These are phyloP conservation scores for Synergus itoensis DNA, from an alignment of 2,888 invertebrate genomes.

Conservation along the genomic window DNA sequence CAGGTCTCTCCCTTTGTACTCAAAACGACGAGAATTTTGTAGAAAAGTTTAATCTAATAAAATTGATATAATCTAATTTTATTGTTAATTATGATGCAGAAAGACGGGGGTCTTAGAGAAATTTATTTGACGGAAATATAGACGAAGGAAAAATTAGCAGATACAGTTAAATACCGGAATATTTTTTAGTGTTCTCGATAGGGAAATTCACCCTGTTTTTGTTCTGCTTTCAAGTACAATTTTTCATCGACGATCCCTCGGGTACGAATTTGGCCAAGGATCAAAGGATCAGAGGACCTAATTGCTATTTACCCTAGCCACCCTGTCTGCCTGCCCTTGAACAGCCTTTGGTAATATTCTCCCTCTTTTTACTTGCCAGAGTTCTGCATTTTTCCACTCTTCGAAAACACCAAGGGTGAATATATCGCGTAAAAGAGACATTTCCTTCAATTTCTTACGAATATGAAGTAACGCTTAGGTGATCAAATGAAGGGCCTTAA, in stretches of 20 bases:
- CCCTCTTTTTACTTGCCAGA: conserved; percentile 16
- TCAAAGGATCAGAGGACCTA: conserved; percentile 62
- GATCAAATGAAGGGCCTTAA: too few relatives aligned
- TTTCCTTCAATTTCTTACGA: background rate
- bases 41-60: too few relatives aligned
- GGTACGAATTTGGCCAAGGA: conserved; percentile 48
- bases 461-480: background rate
- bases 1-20: too few relatives aligned
- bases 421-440: background rate
- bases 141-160: background rate
- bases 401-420: background rate
- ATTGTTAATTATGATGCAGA: too few relatives aligned
- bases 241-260: conserved; percentile 50
- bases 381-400: conserved; percentile 33
- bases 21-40: too few relatives aligned
- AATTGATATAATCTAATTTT: too few relatives aligned
- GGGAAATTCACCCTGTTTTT: background rate
- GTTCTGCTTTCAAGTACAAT: conserved; percentile 42
- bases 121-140: background rate
- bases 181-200: background rate
- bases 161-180: background rate
- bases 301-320: conserved; percentile 61
- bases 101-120: background rate
- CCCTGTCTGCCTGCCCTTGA: conserved; percentile 46
- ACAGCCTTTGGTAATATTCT: conserved; percentile 19